Evolutionary conservation across 92 coral and sea anemone species (phyloP), one percentile per base, ranked within the genome.

Genomic region (Porites divaricata): DNA sequence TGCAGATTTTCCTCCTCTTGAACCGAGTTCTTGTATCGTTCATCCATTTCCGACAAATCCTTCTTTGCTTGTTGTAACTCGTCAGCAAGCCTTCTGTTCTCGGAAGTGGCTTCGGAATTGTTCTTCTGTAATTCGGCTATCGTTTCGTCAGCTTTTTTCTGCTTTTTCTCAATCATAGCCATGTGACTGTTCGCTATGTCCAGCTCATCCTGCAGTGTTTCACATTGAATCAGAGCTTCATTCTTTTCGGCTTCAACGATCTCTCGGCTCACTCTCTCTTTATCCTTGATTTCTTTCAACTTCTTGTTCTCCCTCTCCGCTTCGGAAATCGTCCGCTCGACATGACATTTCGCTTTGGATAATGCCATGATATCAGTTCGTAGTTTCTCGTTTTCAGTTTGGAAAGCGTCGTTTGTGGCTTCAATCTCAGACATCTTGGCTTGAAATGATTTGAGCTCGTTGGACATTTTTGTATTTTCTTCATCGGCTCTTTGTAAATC

Each of bases 371-470:
- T 89, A 20, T 95, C 98, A 25, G 86, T 77, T 52, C 96, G 84
- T 16, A 97, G 91, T 75, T 92, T 81, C 48, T 91, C 95, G 83
- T 95, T 97, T 70, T 97, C 99, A 19, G 89, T 95, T 63, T 92
- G 94, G 75, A 90, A 95, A 1, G 98, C 92, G 24, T 88, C 95
- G 66, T 86, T 93, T 8, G 98, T 95, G 24, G 83, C 91, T 81
- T 97, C 97, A 81, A 97, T 90, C 74, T 97, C 99, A 11, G 87
- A 70, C 88, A 95, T 73, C 58, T 97, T 95, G 61, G 90, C 91
- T 81, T 89, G 89, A 56, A 92, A 77, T 7, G 91, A 91, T 71
- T 80, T 92, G 63, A 97, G 87, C 64, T 97, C 94, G 78, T 72
- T 92, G 28, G 62, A 86, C 71, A 87, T 25, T 74, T 85, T 91